Percentiles rank a stretch among this genome's conserved stretches.
Evolutionary conservation across 2,888 invertebrate genomes (phyloP).

Genomic region (Drosophila suboccidentalis): DNA sequence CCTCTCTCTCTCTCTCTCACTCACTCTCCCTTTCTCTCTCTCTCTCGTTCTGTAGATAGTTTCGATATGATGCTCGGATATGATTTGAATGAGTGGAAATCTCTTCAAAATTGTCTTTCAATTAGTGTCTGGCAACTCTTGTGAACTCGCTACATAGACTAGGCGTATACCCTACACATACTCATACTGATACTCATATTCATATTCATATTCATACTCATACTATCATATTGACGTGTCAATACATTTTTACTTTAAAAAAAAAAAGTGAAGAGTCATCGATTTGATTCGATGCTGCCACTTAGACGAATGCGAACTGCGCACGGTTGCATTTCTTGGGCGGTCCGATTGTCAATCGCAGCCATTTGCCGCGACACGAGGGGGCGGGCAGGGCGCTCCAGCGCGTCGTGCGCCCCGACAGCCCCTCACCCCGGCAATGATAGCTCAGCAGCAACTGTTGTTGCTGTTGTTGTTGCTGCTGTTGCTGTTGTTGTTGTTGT

Average conservation of each 20-base stretch:
- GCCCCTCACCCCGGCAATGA: slow-evolving; percentile 93
- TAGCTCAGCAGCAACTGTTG: slow-evolving; percentile 65
- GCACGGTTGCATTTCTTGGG: slow-evolving; percentile 85
- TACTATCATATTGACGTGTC: slow-evolving; percentile 39
- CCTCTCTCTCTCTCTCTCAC: neutral
- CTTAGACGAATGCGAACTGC: slow-evolving; percentile 85
- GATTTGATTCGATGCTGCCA: too few relatives aligned
- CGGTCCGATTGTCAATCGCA: slow-evolving; percentile 87
- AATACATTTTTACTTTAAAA: slow-evolving; percentile 22
- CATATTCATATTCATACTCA: slow-evolving; percentile 20
- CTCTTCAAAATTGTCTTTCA: neutral
- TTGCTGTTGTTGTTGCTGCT: slow-evolving; percentile 34
- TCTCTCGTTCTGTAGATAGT: slow-evolving; percentile 14
- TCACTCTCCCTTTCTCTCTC: neutral
- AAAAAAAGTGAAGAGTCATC: slow-evolving; percentile 1
- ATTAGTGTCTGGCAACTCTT: neutral
- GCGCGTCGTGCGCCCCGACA: slow-evolving; percentile 90
- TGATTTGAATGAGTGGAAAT: slow-evolving; percentile 45
- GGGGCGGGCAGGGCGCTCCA: slow-evolving; percentile 95
- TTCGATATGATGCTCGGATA: slow-evolving; percentile 52
- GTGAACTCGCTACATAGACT: slow-evolving; percentile 59
- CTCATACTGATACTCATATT: slow-evolving; percentile 38
- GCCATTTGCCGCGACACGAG: slow-evolving; percentile 96
- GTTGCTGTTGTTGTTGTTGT: slow-evolving; percentile 21
- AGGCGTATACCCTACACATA: slow-evolving; percentile 58